phyloP scores from a whole-genome alignment of 1,140 invertebrate genomes.

The Pogonomyrmex barbatus region DNA sequence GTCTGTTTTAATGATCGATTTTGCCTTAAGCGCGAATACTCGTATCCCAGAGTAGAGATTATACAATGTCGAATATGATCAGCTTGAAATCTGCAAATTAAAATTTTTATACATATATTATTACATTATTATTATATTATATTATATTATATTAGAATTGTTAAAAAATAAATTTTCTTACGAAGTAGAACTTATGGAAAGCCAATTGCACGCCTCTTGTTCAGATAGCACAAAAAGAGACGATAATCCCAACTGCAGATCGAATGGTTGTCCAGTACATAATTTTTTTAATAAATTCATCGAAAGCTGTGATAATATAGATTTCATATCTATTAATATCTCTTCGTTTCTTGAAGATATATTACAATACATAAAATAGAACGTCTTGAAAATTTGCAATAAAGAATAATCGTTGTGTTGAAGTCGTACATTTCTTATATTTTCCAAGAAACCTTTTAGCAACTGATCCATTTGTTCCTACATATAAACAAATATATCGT shows the following conservation, averaged over 20 bases:
- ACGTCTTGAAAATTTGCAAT: conserved; percentile 74
- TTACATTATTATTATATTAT: neutral
- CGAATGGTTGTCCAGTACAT: conserved; percentile 73
- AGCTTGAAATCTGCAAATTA: conserved; percentile 66
- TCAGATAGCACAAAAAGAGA: conserved; percentile 77
- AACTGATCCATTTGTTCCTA: conserved; percentile 45
- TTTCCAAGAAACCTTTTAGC: conserved; percentile 54
- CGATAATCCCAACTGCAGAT: conserved; percentile 77
- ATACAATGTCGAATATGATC: conserved; percentile 73
- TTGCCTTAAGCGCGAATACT: conserved; percentile 76
- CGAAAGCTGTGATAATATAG: conserved; percentile 55
- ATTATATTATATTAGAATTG: neutral
- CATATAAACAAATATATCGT: neutral
- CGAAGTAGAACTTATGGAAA: conserved; percentile 67
- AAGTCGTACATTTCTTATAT: conserved; percentile 62
- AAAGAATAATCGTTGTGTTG: conserved; percentile 77
- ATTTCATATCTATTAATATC: conserved; percentile 62
- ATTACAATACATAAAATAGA: conserved; percentile 69
- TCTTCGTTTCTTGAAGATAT: conserved; percentile 1
- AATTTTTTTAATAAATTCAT: conserved; percentile 77
- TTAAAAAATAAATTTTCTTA: conserved; percentile 60
- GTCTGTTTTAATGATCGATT: conserved; percentile 57
- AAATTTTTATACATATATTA: neutral
- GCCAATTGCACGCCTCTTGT: conserved; percentile 69
- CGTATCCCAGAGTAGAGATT: conserved; percentile 75